Evolutionary conservation across 2,113 vertebrate genomes (phyloP).

Genomic region (Rhabdomys dilectus): DNA sequence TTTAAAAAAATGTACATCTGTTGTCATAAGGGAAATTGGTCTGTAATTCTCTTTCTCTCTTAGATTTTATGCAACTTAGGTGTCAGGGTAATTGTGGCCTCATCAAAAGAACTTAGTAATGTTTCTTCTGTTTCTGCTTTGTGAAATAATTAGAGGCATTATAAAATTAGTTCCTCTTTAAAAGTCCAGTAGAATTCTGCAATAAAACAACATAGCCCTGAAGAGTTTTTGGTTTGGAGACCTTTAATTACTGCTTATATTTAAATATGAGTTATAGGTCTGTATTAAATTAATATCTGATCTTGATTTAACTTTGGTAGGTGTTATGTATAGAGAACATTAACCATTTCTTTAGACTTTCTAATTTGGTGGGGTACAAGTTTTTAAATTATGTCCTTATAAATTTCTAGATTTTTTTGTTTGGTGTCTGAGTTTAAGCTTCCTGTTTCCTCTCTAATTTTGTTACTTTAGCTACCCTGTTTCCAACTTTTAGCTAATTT

Average conservation of each 20-base stretch:
- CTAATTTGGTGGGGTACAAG: neutral
- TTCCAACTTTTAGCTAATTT: neutral
- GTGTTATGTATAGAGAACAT: neutral
- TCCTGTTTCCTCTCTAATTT: neutral
- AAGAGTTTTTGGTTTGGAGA: neutral
- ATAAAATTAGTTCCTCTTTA: neutral
- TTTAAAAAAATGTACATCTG: neutral
- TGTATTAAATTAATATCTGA: neutral
- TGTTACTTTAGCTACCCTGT: neutral
- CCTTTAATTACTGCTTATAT: neutral
- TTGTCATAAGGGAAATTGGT: neutral
- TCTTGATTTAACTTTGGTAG: neutral
- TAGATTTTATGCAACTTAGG: neutral
- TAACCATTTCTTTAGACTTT: neutral
- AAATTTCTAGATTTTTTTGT: neutral
- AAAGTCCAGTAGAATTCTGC: neutral
- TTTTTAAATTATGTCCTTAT: neutral
- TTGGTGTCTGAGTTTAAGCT: neutral
- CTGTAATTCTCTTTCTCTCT: neutral
- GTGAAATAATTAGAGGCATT: neutral
- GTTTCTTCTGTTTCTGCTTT: neutral
- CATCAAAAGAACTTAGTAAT: neutral
- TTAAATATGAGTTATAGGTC: neutral
- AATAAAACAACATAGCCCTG: neutral
- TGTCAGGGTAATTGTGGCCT: neutral